Conservation (phyloP, 1,140 invertebrate species). For the Holotrichia oblita region DNA sequence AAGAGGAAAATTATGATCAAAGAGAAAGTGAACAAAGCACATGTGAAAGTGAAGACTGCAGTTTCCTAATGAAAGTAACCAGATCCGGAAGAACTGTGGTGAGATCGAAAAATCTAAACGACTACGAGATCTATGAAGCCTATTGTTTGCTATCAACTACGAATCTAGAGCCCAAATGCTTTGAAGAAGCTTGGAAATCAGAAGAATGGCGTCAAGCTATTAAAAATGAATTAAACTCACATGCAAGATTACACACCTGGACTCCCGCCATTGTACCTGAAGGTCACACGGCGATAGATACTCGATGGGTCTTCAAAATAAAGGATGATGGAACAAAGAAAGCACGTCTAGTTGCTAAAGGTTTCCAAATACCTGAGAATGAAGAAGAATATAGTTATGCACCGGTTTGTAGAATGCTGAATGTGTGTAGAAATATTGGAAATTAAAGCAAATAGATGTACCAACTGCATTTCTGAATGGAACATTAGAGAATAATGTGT, state of each 20-base stretch:
- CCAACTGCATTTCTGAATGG: too few relatives aligned
- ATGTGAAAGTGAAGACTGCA: neutral
- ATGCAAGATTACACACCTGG: conserved; percentile 36
- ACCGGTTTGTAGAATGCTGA: neutral
- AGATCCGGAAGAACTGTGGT: neutral
- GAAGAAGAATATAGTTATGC: neutral
- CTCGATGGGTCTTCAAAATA: conserved; percentile 50
- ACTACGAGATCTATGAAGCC: conserved; percentile 2
- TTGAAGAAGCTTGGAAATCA: too few relatives aligned
- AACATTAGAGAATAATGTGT: neutral
- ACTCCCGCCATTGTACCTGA: conserved; percentile 22
- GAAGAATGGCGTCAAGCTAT: too few relatives aligned
- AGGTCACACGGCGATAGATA: conserved; percentile 41
- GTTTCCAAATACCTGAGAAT: conserved; percentile 1
- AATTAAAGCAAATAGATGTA: too few relatives aligned
- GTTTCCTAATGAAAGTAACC: neutral
- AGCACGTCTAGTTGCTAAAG: conserved; percentile 48
- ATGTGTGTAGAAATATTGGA: too few relatives aligned
- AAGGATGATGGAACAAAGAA: conserved; percentile 51
- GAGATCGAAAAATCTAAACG: neutral
- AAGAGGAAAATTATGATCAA: neutral
- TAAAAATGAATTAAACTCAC: neutral
- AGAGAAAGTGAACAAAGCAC: neutral
- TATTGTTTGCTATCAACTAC: neutral
- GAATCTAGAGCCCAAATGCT: neutral